Base-by-base conservation (phyloP, 1,140 invertebrate species). In the Drosophila sp. region DNA sequence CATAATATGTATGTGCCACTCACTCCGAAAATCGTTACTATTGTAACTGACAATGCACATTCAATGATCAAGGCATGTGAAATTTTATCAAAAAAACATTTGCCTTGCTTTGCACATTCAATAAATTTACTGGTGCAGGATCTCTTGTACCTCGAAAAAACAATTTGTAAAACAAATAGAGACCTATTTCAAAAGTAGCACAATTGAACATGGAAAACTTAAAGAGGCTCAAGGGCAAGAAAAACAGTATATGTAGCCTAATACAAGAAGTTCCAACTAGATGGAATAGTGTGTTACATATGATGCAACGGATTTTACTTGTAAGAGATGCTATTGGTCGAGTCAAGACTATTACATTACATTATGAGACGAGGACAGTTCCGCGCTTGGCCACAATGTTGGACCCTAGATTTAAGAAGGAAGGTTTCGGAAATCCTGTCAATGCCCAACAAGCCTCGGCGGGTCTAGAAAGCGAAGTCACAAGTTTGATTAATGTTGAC, bases 21-120 rank as follows among this genome's bases (percentile, higher is more conserved):
- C 17, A 17, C 1, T 33, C 6, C 27, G 27, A 60, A 60, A 60
- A 33, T 60, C 17, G 57, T 35, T 30, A 25, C 57, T 40, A 60
- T 60, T 35, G 57, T 60, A 32, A 60, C 57, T 35, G 57, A 60
- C 57, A 60, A 60, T 60, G 57, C 27, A 35, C 17, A 29, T 25
- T 35, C 57, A 6, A 60, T 60, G 57, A 35, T 30, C 27, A 60
- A 60, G 57, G 57, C 57, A 25, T 60, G 57, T 60, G 30, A 35
- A 10, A 60, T 60, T 40, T n/a, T 60, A 33, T 33, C 27, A 33
- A 60, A 60, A 33, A 33, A 40, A 25, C 30, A 60, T 33, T 33
- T 60, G 57, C 27, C 27, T n/a, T 60, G 57, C 32, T 60, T 60
- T 40, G 57, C 57, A 30, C 57, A 60, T 60, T 60, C 57, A 60